These are phyloP conservation scores for Rhaphigaster nebulosa DNA, from an alignment of 2,888 invertebrate species.

Conservation along the genomic window DNA sequence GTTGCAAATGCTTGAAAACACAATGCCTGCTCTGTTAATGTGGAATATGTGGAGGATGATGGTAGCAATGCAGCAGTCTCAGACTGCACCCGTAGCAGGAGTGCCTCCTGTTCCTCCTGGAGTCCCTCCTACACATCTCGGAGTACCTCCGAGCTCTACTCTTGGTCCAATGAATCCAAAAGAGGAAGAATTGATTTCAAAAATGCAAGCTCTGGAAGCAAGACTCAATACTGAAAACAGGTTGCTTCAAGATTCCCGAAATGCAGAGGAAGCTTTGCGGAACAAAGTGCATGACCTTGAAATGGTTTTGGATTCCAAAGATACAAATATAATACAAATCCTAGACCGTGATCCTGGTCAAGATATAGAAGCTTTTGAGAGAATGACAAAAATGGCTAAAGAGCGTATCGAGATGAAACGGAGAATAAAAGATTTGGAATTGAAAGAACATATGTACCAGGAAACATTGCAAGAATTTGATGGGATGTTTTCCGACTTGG, in stretches of 20 bases:
- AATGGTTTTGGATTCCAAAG: slow-evolving; percentile 58
- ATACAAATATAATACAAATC: slow-evolving; percentile 43
- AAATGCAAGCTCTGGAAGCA: slow-evolving; percentile 61
- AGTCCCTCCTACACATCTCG: neutral
- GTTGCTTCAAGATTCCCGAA: slow-evolving; percentile 62
- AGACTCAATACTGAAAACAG: slow-evolving; percentile 62
- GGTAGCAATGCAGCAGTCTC: slow-evolving; percentile 58
- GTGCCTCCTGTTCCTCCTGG: neutral
- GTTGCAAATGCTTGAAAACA: slow-evolving; percentile 74
- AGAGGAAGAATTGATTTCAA: slow-evolving; percentile 62
- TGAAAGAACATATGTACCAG: slow-evolving; percentile 77
- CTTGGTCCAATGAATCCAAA: slow-evolving; percentile 17
- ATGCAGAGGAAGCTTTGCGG: slow-evolving; percentile 64
- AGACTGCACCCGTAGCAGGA: neutral
- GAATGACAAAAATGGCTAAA: slow-evolving; percentile 71
- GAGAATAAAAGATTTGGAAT: slow-evolving; percentile 76
- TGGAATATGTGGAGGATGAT: slow-evolving; percentile 70
- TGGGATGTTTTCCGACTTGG: slow-evolving; percentile 80
- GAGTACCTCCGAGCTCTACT: neutral
- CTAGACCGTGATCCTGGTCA: slow-evolving; percentile 55
- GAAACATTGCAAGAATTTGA: slow-evolving; percentile 81
- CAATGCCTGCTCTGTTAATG: slow-evolving; percentile 76
- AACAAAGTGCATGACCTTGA: slow-evolving; percentile 64
- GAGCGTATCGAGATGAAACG: slow-evolving; percentile 75
- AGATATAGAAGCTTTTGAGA: slow-evolving; percentile 70